phyloP scores from a whole-genome alignment of 1,140 invertebrate species.

The Lysiphlebus fabarum region DNA sequence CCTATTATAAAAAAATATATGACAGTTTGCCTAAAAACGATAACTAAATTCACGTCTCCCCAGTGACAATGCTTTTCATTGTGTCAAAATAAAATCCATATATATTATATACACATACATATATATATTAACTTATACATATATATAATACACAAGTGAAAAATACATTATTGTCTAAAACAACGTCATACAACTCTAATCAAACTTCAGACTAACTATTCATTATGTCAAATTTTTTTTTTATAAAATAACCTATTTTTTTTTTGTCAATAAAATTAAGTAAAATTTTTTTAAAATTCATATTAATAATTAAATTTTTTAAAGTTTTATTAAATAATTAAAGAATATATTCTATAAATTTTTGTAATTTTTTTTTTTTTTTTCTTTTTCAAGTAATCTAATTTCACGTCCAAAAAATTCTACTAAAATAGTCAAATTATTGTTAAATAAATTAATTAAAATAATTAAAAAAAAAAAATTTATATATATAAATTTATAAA shows the following conservation, averaged over 20 bases:
- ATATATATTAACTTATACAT: neutral
- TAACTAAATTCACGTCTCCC: constrained; percentile 33
- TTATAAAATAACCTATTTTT: constrained; percentile 21
- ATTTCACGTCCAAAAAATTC: constrained; percentile 29
- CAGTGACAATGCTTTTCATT: constrained; percentile 33
- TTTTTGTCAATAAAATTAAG: neutral
- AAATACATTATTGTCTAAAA: neutral
- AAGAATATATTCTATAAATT: too few relatives aligned
- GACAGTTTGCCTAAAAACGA: constrained; percentile 44
- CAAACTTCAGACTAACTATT: constrained; percentile 11
- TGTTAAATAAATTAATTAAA: neutral
- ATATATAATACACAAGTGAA: neutral
- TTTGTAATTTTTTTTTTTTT: too few relatives aligned
- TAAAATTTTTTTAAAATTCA: too few relatives aligned
- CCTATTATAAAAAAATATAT: constrained; percentile 33
- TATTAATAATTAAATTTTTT: constrained; percentile 3
- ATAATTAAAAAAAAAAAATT: neutral
- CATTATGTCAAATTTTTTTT: neutral
- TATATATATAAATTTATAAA: constrained; percentile 4
- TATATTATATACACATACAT: too few relatives aligned
- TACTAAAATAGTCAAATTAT: constrained; percentile 32
- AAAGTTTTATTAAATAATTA: too few relatives aligned
- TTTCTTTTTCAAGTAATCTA: too few relatives aligned
- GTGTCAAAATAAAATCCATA: constrained; percentile 1
- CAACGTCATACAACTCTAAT: constrained; percentile 3